Conservation (phyloP, 2,797 vertebrate species). For the Anas georgica region DNA sequence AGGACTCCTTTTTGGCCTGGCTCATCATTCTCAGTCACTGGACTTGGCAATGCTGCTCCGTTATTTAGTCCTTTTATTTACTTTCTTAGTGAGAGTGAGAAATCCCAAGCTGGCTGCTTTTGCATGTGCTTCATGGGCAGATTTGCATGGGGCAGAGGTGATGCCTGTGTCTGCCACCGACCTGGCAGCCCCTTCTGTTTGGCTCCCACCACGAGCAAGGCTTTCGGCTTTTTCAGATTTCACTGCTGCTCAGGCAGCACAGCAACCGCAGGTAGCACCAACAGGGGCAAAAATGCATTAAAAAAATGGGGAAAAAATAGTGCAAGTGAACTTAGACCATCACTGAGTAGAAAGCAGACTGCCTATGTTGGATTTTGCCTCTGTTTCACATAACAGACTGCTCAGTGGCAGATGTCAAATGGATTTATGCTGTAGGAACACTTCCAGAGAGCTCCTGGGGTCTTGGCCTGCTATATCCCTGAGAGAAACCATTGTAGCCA, state of each 20-base stretch:
- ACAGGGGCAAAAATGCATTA: background rate
- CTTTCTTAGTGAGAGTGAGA: background rate
- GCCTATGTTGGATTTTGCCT: background rate
- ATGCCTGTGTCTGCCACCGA: background rate
- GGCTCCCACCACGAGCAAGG: background rate
- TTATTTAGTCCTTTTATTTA: background rate
- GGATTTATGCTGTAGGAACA: constrained; percentile 25
- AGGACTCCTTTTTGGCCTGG: accelerated
- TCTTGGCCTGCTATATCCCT: background rate
- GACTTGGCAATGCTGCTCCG: background rate
- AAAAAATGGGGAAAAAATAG: background rate
- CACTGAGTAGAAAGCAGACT: background rate
- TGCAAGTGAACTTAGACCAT: background rate
- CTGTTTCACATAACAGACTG: constrained; percentile 10
- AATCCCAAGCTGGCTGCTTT: background rate
- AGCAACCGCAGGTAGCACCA: background rate
- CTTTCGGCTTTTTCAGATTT: too few species aligned
- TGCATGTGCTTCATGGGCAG: background rate
- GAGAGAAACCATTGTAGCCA: background rate
- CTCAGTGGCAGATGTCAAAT: constrained; percentile 22
- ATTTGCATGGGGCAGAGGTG: background rate
- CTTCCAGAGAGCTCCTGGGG: constrained; percentile 27
- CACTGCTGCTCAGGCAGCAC: background rate
- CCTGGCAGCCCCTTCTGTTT: too few species aligned
- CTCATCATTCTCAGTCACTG: background rate